These are phyloP conservation scores for Desmophyllum pertusum DNA, from an alignment of 92 coral and sea anemone genomes.

Conservation along the genomic window DNA sequence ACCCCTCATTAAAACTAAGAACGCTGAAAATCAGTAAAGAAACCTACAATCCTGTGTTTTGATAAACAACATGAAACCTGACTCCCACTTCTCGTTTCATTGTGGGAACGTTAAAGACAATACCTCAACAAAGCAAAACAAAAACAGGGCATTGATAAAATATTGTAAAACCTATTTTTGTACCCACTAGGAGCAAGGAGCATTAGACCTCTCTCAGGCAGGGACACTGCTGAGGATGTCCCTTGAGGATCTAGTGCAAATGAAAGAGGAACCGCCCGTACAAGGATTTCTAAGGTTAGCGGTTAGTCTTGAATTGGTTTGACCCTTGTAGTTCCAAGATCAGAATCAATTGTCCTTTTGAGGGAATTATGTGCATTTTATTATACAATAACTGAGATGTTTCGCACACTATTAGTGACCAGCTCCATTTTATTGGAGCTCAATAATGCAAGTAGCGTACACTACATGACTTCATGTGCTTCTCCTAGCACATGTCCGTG, in stretches of 20 bases:
- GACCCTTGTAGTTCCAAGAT: not conserved
- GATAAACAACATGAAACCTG: not conserved
- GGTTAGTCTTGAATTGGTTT: not conserved
- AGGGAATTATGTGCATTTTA: not conserved
- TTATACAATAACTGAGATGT: too few relatives aligned
- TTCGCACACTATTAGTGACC: too few relatives aligned
- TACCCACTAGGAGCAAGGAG: conserved; percentile 53
- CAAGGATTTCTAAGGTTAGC: conserved; percentile 77
- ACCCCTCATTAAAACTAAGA: not conserved
- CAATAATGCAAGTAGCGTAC: too few relatives aligned
- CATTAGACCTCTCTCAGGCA: conserved; percentile 58
- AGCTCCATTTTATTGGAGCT: too few relatives aligned
- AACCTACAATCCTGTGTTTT: not conserved
- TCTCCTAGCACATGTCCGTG: too few relatives aligned
- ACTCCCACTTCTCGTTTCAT: not conserved
- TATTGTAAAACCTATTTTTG: not conserved
- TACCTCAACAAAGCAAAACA: not conserved
- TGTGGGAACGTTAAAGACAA: not conserved
- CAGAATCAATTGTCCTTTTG: not conserved
- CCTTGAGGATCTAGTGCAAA: conserved; percentile 69
- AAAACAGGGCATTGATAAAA: too few relatives aligned
- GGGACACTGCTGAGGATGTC: conserved; percentile 72
- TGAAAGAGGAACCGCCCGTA: conserved; percentile 81
- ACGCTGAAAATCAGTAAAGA: not conserved
- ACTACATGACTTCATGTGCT: too few relatives aligned